Percentiles rank a stretch among this genome's conserved stretches.
Conservation (phyloP, 2,113 vertebrate genomes). For the Chaenocephalus aceratus region DNA sequence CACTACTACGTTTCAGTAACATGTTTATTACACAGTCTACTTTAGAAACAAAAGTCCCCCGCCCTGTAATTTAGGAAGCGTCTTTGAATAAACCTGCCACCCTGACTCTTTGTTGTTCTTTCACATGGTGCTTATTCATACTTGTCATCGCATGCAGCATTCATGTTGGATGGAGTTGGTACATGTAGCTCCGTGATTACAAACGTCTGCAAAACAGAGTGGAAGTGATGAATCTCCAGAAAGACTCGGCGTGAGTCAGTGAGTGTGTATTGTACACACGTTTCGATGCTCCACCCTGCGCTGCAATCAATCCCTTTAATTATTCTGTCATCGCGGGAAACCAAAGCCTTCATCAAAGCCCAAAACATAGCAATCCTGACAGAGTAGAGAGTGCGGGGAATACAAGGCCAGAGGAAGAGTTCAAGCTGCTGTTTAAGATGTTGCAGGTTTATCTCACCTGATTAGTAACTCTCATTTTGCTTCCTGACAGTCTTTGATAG, state of each 20-base stretch:
- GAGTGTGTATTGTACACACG: constrained; percentile 36
- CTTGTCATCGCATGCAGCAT: constrained; percentile 28
- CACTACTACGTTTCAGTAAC: not conserved
- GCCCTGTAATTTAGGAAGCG: not conserved
- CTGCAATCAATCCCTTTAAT: constrained; percentile 81
- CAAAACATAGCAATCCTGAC: constrained; percentile 43
- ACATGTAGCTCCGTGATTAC: constrained; percentile 52
- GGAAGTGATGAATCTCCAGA: constrained; percentile 28
- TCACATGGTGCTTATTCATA: constrained; percentile 29
- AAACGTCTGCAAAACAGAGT: constrained; percentile 45
- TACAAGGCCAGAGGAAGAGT: not conserved
- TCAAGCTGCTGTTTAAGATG: not conserved
- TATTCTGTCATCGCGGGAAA: constrained; percentile 69
- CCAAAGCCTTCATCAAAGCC: constrained; percentile 73
- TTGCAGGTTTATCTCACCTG: not conserved
- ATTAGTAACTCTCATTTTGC: constrained; percentile 15
- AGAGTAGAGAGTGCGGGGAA: constrained; percentile 12
- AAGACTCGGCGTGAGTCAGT: constrained; percentile 12
- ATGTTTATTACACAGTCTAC: not conserved
- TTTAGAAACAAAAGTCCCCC: not conserved
- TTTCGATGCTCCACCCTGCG: constrained; percentile 44
- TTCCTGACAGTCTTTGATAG: constrained; percentile 14
- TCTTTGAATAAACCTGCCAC: not conserved
- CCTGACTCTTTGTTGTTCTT: not conserved
- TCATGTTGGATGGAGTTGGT: constrained; percentile 41